phyloP scores from a whole-genome alignment of 2,888 invertebrate species.

The Papilio gigon region DNA sequence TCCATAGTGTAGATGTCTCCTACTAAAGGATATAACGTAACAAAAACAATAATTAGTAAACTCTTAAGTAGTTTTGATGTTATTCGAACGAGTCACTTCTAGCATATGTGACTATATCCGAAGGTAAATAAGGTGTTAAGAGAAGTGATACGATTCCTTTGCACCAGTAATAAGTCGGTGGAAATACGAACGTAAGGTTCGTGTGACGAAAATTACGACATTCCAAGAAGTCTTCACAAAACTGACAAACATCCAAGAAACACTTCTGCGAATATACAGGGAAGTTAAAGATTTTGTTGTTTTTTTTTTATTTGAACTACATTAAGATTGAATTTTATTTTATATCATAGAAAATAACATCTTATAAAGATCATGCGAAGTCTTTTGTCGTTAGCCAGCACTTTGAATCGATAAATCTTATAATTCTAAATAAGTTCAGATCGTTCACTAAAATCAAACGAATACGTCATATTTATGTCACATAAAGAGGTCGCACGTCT shows the following conservation, averaged over 20 bases:
- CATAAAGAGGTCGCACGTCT: not conserved
- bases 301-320: not conserved
- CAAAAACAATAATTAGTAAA: too few species aligned
- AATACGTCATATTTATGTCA: too few species aligned
- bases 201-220: conserved; percentile 37
- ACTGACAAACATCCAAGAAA: not conserved
- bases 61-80: not conserved
- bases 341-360: too few species aligned
- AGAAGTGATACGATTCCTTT: conserved; percentile 35
- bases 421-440: too few species aligned
- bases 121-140: conserved; percentile 35
- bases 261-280: not conserved
- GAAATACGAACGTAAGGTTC: conserved; percentile 33
- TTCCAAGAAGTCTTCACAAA: conserved; percentile 19
- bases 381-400: too few species aligned
- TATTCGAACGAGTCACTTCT: conserved; percentile 24
- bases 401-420: too few species aligned
- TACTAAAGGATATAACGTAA: not conserved
- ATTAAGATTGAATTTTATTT: not conserved
- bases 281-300: not conserved
- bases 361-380: too few species aligned
- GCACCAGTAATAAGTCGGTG: conserved; percentile 14
- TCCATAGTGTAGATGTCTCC: not conserved
- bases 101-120: conserved; percentile 17
- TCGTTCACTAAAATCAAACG: too few species aligned